These are phyloP conservation scores for Magallana angulata DNA, from an alignment of 1,140 invertebrate genomes.

Conservation along the genomic window DNA sequence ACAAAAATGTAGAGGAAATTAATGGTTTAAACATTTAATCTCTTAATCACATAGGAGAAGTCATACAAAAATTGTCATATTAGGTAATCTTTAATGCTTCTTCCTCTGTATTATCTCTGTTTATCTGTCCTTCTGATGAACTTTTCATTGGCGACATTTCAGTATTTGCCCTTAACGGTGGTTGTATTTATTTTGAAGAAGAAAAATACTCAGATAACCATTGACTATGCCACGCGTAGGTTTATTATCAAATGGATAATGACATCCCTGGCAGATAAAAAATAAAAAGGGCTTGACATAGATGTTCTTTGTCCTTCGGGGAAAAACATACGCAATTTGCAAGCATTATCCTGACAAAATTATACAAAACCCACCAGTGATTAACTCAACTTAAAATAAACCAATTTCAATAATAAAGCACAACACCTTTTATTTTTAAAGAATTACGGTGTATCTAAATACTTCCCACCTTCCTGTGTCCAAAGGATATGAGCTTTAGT, in stretches of 20 bases:
- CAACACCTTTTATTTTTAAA: not conserved
- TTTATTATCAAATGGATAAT: not conserved
- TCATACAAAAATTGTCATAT: too few relatives aligned
- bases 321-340: not conserved
- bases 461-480: constrained; percentile 30
- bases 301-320: not conserved
- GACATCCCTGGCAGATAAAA: not conserved
- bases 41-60: too few relatives aligned
- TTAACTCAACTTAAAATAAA: not conserved
- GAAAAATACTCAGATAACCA: not conserved
- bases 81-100: too few relatives aligned
- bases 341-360: not conserved
- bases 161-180: not conserved
- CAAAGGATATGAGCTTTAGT: not conserved
- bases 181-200: not conserved
- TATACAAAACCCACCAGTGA: not conserved
- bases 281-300: not conserved
- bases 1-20: too few relatives aligned
- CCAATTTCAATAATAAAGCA: not conserved
- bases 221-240: not conserved
- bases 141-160: not conserved
- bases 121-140: too few relatives aligned
- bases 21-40: too few relatives aligned
- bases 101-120: too few relatives aligned
- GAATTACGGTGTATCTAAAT: not conserved